Percentiles rank a stretch among this genome's conserved stretches.
Evolutionary conservation across 1,140 invertebrate genomes (phyloP).

Genomic region (Manduca sexta): DNA sequence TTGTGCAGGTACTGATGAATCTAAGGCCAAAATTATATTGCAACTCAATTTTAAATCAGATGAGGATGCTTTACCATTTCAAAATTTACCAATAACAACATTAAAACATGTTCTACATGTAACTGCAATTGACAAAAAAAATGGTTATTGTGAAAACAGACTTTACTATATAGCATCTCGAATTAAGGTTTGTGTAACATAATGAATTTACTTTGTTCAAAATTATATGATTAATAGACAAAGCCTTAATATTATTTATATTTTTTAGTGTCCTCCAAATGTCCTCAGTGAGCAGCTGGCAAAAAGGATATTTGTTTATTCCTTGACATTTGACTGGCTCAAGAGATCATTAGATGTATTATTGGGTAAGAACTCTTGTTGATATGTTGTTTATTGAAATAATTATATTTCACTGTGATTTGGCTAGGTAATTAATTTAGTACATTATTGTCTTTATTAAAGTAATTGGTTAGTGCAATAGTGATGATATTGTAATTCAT

Average conservation of each 20-base stretch:
- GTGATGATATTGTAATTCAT: too few relatives aligned
- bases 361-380: constrained; percentile 34
- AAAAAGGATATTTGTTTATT: constrained; percentile 61
- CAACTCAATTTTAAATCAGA: constrained; percentile 48
- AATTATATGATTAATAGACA: too few relatives aligned
- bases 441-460: too few relatives aligned
- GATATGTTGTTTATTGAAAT: not conserved
- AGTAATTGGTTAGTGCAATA: too few relatives aligned
- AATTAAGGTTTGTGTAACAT: constrained; percentile 39
- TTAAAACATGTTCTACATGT: constrained; percentile 45
- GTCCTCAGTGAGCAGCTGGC: constrained; percentile 41
- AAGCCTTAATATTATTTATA: not conserved
- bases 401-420: too few relatives aligned
- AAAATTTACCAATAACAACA: constrained; percentile 42
- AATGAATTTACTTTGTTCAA: too few relatives aligned
- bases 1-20: constrained; percentile 27
- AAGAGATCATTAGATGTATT: constrained; percentile 54
- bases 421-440: too few relatives aligned
- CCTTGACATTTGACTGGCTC: constrained; percentile 59
- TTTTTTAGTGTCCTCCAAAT: constrained; percentile 47
- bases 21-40: constrained; percentile 37
- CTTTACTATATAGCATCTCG: constrained; percentile 58
- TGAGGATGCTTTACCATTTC: constrained; percentile 56
- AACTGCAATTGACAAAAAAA: constrained; percentile 43
- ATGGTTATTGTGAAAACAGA: constrained; percentile 55